Conservation (phyloP, 2,113 vertebrate species). For the Gymnobelideus leadbeateri region DNA sequence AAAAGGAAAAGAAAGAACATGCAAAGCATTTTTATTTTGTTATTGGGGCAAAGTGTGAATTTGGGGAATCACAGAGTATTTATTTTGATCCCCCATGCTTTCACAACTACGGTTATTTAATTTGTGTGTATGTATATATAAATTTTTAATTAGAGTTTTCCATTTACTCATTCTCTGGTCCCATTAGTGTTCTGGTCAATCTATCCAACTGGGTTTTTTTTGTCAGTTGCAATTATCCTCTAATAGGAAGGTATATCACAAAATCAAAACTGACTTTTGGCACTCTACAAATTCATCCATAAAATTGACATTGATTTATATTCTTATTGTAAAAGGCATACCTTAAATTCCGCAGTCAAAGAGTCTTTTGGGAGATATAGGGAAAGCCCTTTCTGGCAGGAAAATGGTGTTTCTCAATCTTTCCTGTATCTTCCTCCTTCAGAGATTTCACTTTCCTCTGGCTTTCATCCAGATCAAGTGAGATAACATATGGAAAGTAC, state of each 20-base stretch:
- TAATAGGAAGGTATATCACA: not conserved
- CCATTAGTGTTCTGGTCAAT: not conserved
- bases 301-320: not conserved
- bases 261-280: not conserved
- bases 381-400: not conserved
- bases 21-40: not conserved
- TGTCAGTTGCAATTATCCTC: not conserved
- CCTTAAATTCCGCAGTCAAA: not conserved
- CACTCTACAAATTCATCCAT: not conserved
- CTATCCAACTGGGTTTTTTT: not conserved
- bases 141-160: not conserved
- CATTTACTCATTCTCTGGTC: not conserved
- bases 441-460: not conserved
- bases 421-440: not conserved
- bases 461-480: not conserved
- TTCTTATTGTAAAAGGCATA: not conserved
- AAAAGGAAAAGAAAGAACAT: conserved; percentile 4
- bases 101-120: not conserved
- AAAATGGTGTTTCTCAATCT: not conserved
- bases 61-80: not conserved
- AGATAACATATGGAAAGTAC: not conserved
- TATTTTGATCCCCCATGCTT: not conserved
- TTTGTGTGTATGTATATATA: not conserved
- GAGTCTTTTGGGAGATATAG: not conserved
- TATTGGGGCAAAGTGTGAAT: conserved; percentile 29